These are phyloP conservation scores for Nixonia krombeini DNA, from an alignment of 1,140 invertebrate genomes.

Conservation along the genomic window DNA sequence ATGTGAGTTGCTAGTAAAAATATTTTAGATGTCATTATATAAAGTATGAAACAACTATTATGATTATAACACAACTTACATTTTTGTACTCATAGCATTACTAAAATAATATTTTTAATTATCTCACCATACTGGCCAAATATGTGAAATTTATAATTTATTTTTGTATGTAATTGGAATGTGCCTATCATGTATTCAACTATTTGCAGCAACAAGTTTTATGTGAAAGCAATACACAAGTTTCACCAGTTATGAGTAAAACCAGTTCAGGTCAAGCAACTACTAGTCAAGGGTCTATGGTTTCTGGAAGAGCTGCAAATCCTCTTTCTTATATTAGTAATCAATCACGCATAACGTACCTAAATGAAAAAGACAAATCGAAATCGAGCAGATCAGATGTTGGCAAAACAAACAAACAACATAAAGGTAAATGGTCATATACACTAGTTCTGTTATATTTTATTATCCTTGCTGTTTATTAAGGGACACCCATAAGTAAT, in stretches of 20 bases:
- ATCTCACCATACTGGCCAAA: too few relatives aligned
- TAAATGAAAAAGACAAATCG: slow-evolving; percentile 74
- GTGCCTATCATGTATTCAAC: too few relatives aligned
- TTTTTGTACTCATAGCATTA: too few relatives aligned
- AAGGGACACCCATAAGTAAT: too few relatives aligned
- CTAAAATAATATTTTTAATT: too few relatives aligned
- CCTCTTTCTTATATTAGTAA: slow-evolving; percentile 63
- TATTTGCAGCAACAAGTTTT: slow-evolving; percentile 62
- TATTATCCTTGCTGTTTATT: slow-evolving; percentile 14
- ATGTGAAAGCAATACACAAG: slow-evolving; percentile 62
- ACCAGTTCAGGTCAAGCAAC: slow-evolving; percentile 67
- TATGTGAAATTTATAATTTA: too few relatives aligned
- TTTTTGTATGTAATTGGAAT: too few relatives aligned
- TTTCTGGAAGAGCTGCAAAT: slow-evolving; percentile 62
- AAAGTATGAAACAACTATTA: too few relatives aligned
- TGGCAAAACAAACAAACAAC: slow-evolving; percentile 67
- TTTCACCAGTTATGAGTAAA: slow-evolving; percentile 66
- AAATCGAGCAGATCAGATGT: slow-evolving; percentile 62
- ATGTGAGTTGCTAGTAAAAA: too few relatives aligned
- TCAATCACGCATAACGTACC: slow-evolving; percentile 71
- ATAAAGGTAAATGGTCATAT: slow-evolving; percentile 69
- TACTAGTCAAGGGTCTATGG: slow-evolving; percentile 66
- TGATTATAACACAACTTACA: too few relatives aligned
- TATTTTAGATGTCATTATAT: too few relatives aligned
- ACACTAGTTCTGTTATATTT: slow-evolving; percentile 14